A percentile compares a stretch with the other conserved stretches of the same genome.
phyloP scores from a whole-genome alignment of 2,888 invertebrate genomes.

The Steromphala cineraria region DNA sequence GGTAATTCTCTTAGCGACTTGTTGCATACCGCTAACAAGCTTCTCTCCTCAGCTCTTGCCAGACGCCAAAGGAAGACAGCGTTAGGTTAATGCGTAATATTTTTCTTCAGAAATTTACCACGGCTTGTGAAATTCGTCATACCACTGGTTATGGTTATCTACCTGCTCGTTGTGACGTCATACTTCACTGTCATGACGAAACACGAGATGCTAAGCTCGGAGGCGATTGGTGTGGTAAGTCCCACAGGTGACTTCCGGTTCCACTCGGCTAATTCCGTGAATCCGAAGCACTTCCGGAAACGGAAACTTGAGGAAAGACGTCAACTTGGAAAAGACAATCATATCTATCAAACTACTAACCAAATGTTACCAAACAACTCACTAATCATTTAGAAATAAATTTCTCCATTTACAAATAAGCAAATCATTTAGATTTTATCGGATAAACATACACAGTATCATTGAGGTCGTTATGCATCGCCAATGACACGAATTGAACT shows the following conservation, averaged over 20 bases:
- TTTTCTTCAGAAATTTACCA: conserved; percentile 83
- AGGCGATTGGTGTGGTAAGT: conserved; percentile 84
- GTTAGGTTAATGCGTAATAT: conserved; percentile 1
- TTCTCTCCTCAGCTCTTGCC: neutral
- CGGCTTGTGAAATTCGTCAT: conserved; percentile 86
- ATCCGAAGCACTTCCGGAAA: neutral
- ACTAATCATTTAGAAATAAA: too few species aligned
- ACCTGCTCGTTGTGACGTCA: conserved; percentile 87
- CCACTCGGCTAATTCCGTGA: neutral
- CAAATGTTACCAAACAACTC: too few species aligned
- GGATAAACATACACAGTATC: too few species aligned
- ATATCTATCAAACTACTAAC: too few species aligned
- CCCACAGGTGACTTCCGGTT: neutral
- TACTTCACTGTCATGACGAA: conserved; percentile 86
- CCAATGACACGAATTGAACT: too few species aligned
- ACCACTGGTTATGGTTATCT: conserved; percentile 85
- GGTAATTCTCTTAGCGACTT: conserved; percentile 23
- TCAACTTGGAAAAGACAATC: neutral
- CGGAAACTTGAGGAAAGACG: neutral
- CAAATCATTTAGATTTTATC: too few species aligned
- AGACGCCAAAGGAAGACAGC: neutral
- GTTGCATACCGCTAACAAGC: neutral
- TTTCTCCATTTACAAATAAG: too few species aligned
- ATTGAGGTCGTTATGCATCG: too few species aligned
- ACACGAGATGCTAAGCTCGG: conserved; percentile 83